Conservation (phyloP, 2,888 invertebrate species). For the Protonemura montana region DNA sequence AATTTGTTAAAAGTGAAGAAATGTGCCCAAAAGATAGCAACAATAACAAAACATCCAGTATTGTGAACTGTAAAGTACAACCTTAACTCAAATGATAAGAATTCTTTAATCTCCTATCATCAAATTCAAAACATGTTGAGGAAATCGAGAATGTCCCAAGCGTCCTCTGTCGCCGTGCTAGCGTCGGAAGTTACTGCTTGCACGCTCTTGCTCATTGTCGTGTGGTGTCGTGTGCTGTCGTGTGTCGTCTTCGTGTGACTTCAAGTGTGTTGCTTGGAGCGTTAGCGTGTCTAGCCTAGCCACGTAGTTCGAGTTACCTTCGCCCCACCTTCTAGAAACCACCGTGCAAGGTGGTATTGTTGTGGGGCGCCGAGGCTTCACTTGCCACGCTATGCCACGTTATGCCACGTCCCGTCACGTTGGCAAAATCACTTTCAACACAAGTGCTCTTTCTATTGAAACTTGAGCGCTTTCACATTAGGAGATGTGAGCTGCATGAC, state of each 20-base stretch:
- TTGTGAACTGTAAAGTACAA: too few relatives aligned
- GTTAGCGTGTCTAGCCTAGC: background rate
- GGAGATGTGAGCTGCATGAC: background rate
- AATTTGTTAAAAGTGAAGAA: too few relatives aligned
- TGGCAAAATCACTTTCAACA: background rate
- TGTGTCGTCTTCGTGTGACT: too few relatives aligned
- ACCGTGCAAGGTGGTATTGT: constrained; percentile 7
- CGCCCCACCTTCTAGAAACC: background rate
- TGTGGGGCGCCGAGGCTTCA: background rate
- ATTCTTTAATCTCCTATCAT: background rate
- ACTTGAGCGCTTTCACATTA: constrained; percentile 4
- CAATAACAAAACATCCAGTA: too few relatives aligned
- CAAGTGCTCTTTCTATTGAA: constrained; percentile 5
- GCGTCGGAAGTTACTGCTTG: too few relatives aligned
- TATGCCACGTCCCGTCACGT: background rate
- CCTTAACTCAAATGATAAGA: too few relatives aligned
- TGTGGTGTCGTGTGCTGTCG: background rate
- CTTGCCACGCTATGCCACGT: background rate
- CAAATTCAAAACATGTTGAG: background rate
- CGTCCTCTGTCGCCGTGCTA: too few relatives aligned
- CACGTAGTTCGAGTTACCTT: background rate
- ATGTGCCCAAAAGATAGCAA: too few relatives aligned
- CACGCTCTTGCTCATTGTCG: background rate
- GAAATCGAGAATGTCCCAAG: too few relatives aligned
- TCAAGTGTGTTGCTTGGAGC: background rate